phyloP scores from a whole-genome alignment of 2,888 invertebrate species.

The Habroteleia sp. region DNA sequence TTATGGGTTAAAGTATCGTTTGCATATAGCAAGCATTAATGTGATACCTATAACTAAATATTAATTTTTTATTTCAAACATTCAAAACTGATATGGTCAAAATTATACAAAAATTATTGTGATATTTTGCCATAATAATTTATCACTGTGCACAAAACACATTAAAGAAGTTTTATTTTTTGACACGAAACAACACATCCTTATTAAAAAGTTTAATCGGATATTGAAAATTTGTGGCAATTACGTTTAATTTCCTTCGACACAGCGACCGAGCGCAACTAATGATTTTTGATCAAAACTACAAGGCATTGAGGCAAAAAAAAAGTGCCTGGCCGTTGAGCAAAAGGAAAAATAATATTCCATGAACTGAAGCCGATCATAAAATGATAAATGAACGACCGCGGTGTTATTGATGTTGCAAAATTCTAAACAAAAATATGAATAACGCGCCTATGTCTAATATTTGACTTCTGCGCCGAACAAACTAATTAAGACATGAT shows the following conservation, averaged over 20 bases:
- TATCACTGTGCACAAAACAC: too few relatives aligned
- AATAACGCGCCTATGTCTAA: slow-evolving; percentile 28
- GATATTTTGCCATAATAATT: too few relatives aligned
- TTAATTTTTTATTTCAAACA: too few relatives aligned
- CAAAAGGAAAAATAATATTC: slow-evolving; percentile 51
- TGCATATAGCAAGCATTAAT: too few relatives aligned
- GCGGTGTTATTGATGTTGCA: slow-evolving; percentile 33
- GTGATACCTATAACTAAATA: too few relatives aligned
- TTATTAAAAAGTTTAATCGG: slow-evolving; percentile 11
- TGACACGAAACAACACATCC: too few relatives aligned
- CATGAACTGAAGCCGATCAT: slow-evolving; percentile 33
- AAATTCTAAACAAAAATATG: slow-evolving; percentile 56
- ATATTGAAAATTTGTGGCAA: slow-evolving; percentile 30
- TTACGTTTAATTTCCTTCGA: slow-evolving; percentile 43
- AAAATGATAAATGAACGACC: slow-evolving; percentile 49
- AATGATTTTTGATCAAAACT: slow-evolving; percentile 50
- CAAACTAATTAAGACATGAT: slow-evolving; percentile 61
- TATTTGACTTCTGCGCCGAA: slow-evolving; percentile 35
- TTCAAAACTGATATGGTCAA: too few relatives aligned
- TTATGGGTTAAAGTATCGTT: too few relatives aligned
- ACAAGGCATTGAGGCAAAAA: slow-evolving; percentile 24
- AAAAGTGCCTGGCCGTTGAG: background rate
- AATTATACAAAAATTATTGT: too few relatives aligned
- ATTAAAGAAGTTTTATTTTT: slow-evolving; percentile 5
- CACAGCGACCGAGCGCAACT: slow-evolving; percentile 29